These are phyloP conservation scores for Notolepis coatsorum DNA, from an alignment of 2,797 vertebrate genomes.

Conservation along the genomic window DNA sequence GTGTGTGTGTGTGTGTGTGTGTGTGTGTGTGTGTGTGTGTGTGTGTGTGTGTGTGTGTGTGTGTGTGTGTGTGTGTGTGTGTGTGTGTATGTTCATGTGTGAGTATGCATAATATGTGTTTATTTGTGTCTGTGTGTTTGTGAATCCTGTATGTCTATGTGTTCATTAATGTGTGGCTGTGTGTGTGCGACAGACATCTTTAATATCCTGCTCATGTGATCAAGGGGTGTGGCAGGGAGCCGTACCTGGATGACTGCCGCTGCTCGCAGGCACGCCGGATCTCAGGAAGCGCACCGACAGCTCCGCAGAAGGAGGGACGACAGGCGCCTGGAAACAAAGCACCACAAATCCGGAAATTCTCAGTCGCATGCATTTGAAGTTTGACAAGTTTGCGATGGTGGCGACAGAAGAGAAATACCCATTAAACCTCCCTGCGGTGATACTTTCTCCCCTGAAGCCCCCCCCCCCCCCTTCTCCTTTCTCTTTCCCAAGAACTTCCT, in stretches of 20 bases:
- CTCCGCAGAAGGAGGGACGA: slow-evolving; percentile 77
- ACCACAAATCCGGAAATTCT: slow-evolving; percentile 78
- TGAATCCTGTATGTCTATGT: no score
- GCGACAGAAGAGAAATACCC: slow-evolving; percentile 47
- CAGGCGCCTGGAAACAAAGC: slow-evolving; percentile 81
- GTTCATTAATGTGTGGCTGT: slow-evolving; percentile 14
- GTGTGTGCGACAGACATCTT: slow-evolving; percentile 85
- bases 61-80: slow-evolving; percentile 30
- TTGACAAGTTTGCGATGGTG: slow-evolving; percentile 62
- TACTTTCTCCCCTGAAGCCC: neutral
- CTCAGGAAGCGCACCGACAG: slow-evolving; percentile 80
- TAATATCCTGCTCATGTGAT: slow-evolving; percentile 84
- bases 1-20: neutral
- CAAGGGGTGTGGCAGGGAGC: slow-evolving; percentile 72
- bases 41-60: slow-evolving; percentile 18
- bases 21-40: slow-evolving; percentile 7
- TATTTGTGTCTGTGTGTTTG: no score
- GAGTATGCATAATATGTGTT: no score
- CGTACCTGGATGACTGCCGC: slow-evolving; percentile 78
- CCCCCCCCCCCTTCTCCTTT: neutral
- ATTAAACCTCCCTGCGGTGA: slow-evolving; percentile 43
- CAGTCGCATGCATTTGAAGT: slow-evolving; percentile 60
- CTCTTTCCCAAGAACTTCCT: slow-evolving; percentile 55
- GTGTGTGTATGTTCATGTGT: neutral
- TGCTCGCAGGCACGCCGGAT: slow-evolving; percentile 64